Base-by-base conservation (phyloP, 2,113 vertebrate species). In the Hydrolagus affinis region DNA sequence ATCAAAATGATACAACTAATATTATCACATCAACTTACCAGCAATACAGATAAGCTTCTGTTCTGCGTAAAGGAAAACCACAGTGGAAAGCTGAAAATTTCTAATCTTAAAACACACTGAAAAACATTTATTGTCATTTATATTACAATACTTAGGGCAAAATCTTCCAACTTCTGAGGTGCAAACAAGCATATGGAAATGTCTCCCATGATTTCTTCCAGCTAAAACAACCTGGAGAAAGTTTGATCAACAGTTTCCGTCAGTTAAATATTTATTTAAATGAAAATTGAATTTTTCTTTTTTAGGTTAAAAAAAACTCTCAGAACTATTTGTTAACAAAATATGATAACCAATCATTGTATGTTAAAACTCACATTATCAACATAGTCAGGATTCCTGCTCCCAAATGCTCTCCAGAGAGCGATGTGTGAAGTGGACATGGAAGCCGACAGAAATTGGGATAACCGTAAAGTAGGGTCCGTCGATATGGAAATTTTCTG, bases 21-120 rank as follows among this genome's bases (percentile, higher is more conserved):
- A 87, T 86, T 88, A 88, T 74, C 30, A 88, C 85, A 86, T 86
- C 77, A 12, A 70, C 70, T 76, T 86, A 59, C 87, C 86, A 89
- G 86, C 86, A 85, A 72, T 87, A 88, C 74, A 77, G 88, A 75
- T 87, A 87, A 87, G 87, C 85, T 57, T 85, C 87, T 86, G 86
- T 85, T 77, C 87, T 87, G 86, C 0, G 1, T 70, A 71, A 15
- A 0, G 71, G 32, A 75, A 17, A 85, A 4, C n/a, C 0, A 8
- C 44, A 56, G 76, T 32, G 86, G 85, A 75, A 88, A 89, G 86
- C 60, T 87, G 88, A 87, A 86, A 28, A 3, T 44, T 85, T 87
- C 86, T 0, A 86, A 85, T 89, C 75, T 88, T 88, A 86, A 86
- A 86, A 87, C 21, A 44, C 44, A 44, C 6, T 44, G 44, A 44